Base-by-base conservation (phyloP, 2,888 invertebrate species). In the Yponomeuta cagnagella region DNA sequence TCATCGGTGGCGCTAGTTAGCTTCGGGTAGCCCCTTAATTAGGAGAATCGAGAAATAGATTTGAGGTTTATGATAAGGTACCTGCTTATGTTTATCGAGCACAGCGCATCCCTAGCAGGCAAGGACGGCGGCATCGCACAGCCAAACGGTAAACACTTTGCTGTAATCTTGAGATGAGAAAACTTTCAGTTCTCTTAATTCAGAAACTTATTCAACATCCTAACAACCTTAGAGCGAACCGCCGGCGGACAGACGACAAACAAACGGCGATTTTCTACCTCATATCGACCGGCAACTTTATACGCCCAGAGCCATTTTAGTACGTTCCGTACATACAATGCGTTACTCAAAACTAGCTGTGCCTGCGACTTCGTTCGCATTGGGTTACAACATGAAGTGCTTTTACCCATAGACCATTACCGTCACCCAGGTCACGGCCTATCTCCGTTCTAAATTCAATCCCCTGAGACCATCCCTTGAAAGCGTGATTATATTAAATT, bases 161-260 rank as follows among this genome's bases (percentile, higher is more conserved):
- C 92, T 90, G 92, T 93, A 92, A 93, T 93, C 93, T 92, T 90
- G 88, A 92, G 92, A 93, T 92, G 92, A 93, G 92, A 92, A 93
- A 92, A 93, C 92, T 93, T 92, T 91, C 91, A 92, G 92, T 92
- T 90, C 91, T 92, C 92, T 93, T 93, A 93, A 93, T 93, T 92
- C 92, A 92, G 90, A 93, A 93, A 92, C 91, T 93, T 92, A 92
- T 92, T 91, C 91, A 92, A 91, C 89, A 91, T 88, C 90, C 90
- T 91, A 91, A 92, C 92, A 90, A 91, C 90, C 92, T 92, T 91
- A 92, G 85, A 88, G 87, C 83, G 89, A 88, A 86, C 90, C 89
- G 88, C 71, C 82, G 81, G 80, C 86, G 84, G 90, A 89, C 88
- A 82, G 83, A 86, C 87, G 81, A 85, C 90, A 89, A 90, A 91